Conservation (phyloP, 2,888 invertebrate species). For the Chaitophorus viminalis region DNA sequence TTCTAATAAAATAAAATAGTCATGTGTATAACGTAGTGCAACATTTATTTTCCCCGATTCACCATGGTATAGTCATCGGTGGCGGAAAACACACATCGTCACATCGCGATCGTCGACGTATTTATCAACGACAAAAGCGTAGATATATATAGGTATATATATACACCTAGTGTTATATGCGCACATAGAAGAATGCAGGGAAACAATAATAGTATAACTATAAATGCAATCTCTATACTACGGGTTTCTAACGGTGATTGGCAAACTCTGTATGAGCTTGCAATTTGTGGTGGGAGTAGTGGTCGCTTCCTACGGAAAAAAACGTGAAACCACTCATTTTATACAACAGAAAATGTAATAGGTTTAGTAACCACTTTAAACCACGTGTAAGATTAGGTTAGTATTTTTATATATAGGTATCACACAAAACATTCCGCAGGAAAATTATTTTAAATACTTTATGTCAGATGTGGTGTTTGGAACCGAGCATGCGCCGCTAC, state of each 20-base stretch:
- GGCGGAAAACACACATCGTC: constrained; percentile 1
- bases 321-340: neutral
- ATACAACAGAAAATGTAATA: neutral
- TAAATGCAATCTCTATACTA: constrained; percentile 16
- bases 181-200: constrained; percentile 9
- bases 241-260: constrained; percentile 37
- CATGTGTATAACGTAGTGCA: neutral
- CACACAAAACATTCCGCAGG: neutral
- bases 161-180: too few species aligned
- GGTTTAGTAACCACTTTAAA: neutral
- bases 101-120: constrained; percentile 24
- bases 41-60: neutral
- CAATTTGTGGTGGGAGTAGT: neutral
- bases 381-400: neutral
- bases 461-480: neutral
- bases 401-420: neutral
- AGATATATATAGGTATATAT: too few species aligned
- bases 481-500: neutral
- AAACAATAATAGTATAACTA: constrained; percentile 31
- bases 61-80: neutral
- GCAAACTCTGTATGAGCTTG: neutral
- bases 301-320: neutral
- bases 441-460: neutral
- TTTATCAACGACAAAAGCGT: neutral
- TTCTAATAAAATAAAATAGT: constrained; percentile 13